Percentiles rank a stretch among this genome's conserved stretches.
phyloP scores from a whole-genome alignment of 2,113 vertebrate species.

The Solea solea region DNA sequence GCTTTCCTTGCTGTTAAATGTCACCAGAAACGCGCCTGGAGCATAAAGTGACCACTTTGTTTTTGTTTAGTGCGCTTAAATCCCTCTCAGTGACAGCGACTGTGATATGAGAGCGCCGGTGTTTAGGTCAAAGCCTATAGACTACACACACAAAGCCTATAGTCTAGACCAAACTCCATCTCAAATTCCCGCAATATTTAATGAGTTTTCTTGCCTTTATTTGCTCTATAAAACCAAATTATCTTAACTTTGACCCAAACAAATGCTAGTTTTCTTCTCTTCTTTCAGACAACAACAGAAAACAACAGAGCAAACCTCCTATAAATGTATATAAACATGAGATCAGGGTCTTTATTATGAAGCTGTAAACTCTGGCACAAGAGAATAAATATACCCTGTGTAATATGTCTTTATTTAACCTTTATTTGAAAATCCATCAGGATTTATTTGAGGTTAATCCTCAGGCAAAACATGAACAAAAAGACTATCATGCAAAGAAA shows the following conservation, averaged over 20 bases:
- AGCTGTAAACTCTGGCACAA: background rate
- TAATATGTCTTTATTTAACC: too few relatives aligned
- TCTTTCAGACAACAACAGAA: background rate
- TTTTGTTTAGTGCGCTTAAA: slow-evolving; percentile 74
- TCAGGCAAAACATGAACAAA: too few relatives aligned
- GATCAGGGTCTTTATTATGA: background rate
- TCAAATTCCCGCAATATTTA: background rate
- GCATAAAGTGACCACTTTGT: slow-evolving; percentile 80
- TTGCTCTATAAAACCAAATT: background rate
- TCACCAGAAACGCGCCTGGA: slow-evolving; percentile 83
- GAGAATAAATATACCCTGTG: background rate
- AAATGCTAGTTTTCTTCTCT: background rate
- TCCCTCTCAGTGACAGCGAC: slow-evolving; percentile 53
- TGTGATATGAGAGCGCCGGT: slow-evolving; percentile 24
- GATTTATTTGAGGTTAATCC: too few relatives aligned
- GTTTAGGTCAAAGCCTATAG: background rate
- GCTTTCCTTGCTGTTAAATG: slow-evolving; percentile 89
- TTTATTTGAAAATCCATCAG: too few relatives aligned
- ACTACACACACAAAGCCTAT: background rate
- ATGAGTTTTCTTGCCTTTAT: background rate
- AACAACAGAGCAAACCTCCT: too few relatives aligned
- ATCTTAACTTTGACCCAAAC: slow-evolving; percentile 24
- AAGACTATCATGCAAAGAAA: background rate
- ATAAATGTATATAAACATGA: too few relatives aligned
- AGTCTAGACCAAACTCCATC: background rate